Evolutionary conservation across 2,888 invertebrate species (phyloP).

Genomic region (Apotomis capreana): DNA sequence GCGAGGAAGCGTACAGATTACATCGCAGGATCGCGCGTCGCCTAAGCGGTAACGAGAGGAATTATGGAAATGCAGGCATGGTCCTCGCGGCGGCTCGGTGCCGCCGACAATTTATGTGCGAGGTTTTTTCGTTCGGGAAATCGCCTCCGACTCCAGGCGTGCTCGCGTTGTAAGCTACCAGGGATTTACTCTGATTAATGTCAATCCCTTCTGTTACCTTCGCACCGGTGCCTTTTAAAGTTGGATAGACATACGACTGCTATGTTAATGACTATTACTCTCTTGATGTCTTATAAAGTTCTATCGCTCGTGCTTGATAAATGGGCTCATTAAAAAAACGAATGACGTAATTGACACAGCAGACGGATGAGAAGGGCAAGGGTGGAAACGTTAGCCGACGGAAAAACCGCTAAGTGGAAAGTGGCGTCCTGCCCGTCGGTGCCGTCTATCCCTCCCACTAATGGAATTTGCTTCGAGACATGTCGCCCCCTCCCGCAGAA

Average conservation of each 20-base stretch:
- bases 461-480: constrained; percentile 63
- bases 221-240: constrained; percentile 49
- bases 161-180: constrained; percentile 51
- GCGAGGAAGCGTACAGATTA: constrained; percentile 60
- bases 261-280: constrained; percentile 32
- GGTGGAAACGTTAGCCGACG: constrained; percentile 47
- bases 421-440: constrained; percentile 52
- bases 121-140: constrained; percentile 59
- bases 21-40: constrained; percentile 53
- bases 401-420: constrained; percentile 65
- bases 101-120: constrained; percentile 59
- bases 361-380: constrained; percentile 38
- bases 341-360: constrained; percentile 46
- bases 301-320: constrained; percentile 6
- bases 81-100: constrained; percentile 42
- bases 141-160: constrained; percentile 52
- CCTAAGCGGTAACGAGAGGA: constrained; percentile 64
- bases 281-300: constrained; percentile 9
- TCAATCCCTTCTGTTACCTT: constrained; percentile 51
- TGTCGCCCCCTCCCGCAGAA: constrained; percentile 50
- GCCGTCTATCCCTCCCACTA: constrained; percentile 55
- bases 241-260: constrained; percentile 48
- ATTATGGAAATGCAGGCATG: constrained; percentile 69
- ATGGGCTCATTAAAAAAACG: constrained; percentile 26
- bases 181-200: constrained; percentile 59